phyloP scores from a whole-genome alignment of 2,888 invertebrate species.

The Tetragonula carbonaria region DNA sequence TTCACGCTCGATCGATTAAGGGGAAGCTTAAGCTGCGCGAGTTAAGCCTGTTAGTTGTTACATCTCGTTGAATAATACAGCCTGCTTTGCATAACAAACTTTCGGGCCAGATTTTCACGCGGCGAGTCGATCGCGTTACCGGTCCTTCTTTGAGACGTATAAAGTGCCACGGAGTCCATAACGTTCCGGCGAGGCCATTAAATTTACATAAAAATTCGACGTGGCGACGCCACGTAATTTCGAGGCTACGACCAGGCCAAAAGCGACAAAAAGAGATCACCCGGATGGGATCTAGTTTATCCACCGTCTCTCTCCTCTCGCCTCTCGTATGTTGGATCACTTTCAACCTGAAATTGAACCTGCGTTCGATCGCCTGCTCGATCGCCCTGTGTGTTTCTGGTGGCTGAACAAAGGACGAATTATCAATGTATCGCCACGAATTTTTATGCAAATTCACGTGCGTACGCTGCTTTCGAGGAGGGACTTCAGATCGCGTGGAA shows the following conservation, averaged over 20 bases:
- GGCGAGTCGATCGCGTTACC: conserved; percentile 57
- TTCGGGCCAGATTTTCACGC: conserved; percentile 52
- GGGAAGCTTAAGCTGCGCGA: conserved; percentile 46
- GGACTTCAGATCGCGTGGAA: too few species aligned
- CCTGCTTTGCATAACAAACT: conserved; percentile 60
- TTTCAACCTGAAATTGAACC: conserved; percentile 38
- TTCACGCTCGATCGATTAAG: conserved; percentile 31
- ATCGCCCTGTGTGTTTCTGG: too few species aligned
- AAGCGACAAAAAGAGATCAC: not conserved
- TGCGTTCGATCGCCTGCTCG: not conserved
- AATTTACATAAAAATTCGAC: conserved; percentile 70
- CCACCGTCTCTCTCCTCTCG: not conserved
- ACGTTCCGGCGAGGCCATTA: conserved; percentile 58
- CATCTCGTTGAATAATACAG: conserved; percentile 60
- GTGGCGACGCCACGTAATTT: conserved; percentile 15
- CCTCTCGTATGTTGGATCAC: conserved; percentile 32
- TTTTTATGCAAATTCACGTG: too few species aligned
- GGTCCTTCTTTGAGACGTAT: conserved; percentile 54
- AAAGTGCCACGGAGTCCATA: conserved; percentile 58
- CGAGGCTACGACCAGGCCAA: conserved; percentile 5
- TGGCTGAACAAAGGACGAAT: too few species aligned
- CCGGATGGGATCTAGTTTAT: conserved; percentile 29
- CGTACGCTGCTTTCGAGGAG: too few species aligned
- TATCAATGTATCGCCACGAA: too few species aligned
- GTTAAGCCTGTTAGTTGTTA: conserved; percentile 50